Base-by-base conservation (phyloP, 2,113 vertebrate genomes). In the Hemibagrus wyckioides region DNA sequence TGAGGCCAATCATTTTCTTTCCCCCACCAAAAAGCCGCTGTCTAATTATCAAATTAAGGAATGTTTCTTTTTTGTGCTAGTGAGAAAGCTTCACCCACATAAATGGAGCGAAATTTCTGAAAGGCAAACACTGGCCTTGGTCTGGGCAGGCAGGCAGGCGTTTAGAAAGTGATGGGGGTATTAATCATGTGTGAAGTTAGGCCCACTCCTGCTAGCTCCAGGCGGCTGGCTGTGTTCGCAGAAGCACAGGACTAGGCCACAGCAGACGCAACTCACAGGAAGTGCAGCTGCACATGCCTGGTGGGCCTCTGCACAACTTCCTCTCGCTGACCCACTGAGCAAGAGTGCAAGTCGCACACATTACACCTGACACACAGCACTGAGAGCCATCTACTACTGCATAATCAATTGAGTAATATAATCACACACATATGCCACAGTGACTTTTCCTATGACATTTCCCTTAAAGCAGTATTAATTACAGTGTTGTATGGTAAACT, bases 31-130 rank as follows among this genome's bases (percentile, higher is more conserved):
- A 93, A 92, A 94, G 84, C 92, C 87, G 80, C 91, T 85, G 93
- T 92, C 94, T 95, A 95, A 95, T 96, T 95, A 95, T 95, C 93
- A 94, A 95, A 95, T 96, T 95, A 95, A 95, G 95, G 92, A 95
- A 94, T 91, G 93, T 93, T 92, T 91, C 93, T 95, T 94, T 93
- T 94, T 92, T 93, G 28, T 30, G 77, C 73, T 56, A 65, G 67
- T 73, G 19, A 88, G 54, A 86, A 88, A 63, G 69, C 94, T 93
- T 94, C 93, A 92, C 92, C 0, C 50, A 92, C 89, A 88, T 92
- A 88, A 92, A 92, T 87, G 88, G 89, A 89, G 92, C 89, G 89
- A 79, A 88, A 87, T 89, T 84, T 91, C 90, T 89, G 92, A 92
- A 95, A 95, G 92, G 91, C 94, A 95, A 95, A 95, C 94, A 94